Evolutionary conservation across 2,797 vertebrate species (phyloP).

Genomic region (Eurystomus glaucurus): DNA sequence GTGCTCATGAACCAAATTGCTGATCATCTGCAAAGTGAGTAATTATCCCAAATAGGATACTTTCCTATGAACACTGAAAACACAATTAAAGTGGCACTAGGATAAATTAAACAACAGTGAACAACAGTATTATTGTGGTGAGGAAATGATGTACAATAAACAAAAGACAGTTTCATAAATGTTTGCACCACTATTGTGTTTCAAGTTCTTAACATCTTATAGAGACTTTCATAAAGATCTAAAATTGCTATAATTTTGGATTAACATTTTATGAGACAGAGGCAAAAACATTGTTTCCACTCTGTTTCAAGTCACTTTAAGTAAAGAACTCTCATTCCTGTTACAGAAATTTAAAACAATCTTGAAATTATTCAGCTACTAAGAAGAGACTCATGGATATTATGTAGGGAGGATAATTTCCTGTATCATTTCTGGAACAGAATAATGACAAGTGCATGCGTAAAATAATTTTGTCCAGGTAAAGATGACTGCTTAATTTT

Average conservation of each 20-base stretch:
- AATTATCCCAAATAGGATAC: constrained; percentile 75
- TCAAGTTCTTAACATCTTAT: constrained; percentile 19
- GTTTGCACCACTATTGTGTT: neutral
- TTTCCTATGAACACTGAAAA: constrained; percentile 72
- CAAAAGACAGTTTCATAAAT: constrained; percentile 37
- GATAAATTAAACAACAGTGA: constrained; percentile 56
- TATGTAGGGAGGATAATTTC: neutral
- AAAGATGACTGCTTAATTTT: neutral
- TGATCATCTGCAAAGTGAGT: constrained; percentile 73
- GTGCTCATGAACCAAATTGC: constrained; percentile 70
- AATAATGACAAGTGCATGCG: neutral
- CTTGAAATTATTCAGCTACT: neutral
- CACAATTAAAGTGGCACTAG: constrained; percentile 66
- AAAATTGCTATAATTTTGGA: neutral
- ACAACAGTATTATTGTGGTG: constrained; percentile 23
- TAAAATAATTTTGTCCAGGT: neutral
- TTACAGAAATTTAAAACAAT: neutral
- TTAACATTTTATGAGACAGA: neutral
- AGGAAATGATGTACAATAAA: constrained; percentile 54
- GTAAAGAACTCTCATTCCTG: constrained; percentile 5
- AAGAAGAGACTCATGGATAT: neutral
- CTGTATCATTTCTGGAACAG: neutral
- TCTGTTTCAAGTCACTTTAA: constrained; percentile 18
- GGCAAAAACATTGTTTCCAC: neutral
- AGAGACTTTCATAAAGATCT: neutral